Evolutionary conservation across 2,113 vertebrate species (phyloP).

Genomic region (Pseudorectes ferrugineus): DNA sequence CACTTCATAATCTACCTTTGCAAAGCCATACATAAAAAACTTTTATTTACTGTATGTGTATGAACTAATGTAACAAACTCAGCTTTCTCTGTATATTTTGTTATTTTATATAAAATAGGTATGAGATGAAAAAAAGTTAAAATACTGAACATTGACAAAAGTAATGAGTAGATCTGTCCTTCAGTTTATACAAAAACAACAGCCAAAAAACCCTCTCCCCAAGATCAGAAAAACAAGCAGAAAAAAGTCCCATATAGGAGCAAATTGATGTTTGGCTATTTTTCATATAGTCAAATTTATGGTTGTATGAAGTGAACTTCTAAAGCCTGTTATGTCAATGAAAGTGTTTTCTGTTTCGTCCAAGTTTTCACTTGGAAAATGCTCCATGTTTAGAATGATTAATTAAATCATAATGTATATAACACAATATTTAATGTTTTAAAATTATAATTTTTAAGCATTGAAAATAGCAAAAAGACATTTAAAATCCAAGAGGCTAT

Average conservation of each 20-base stretch:
- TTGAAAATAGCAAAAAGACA: slow-evolving; percentile 76
- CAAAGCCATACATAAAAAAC: slow-evolving; percentile 92
- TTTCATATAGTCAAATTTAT: slow-evolving; percentile 74
- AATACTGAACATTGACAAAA: slow-evolving; percentile 64
- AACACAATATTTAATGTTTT: slow-evolving; percentile 79
- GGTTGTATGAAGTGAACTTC: slow-evolving; percentile 69
- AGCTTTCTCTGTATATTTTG: slow-evolving; percentile 91
- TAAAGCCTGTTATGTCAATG: slow-evolving; percentile 65
- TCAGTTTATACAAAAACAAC: slow-evolving; percentile 60
- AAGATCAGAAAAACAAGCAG: not conserved
- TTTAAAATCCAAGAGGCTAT: slow-evolving; percentile 78
- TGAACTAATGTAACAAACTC: slow-evolving; percentile 86
- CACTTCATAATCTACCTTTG: slow-evolving; percentile 88
- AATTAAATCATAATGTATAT: slow-evolving; percentile 76
- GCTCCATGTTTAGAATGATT: slow-evolving; percentile 68
- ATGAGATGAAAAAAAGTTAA: slow-evolving; percentile 76
- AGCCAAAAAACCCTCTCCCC: slow-evolving; percentile 13
- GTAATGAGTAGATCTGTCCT: slow-evolving; percentile 62
- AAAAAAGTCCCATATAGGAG: slow-evolving; percentile 36
- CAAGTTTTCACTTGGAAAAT: slow-evolving; percentile 65
- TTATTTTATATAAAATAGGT: slow-evolving; percentile 88
- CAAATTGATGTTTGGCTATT: slow-evolving; percentile 71
- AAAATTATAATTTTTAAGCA: slow-evolving; percentile 83
- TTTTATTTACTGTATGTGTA: slow-evolving; percentile 83
- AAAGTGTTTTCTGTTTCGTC: slow-evolving; percentile 66